These are phyloP conservation scores for Eupelmus urozonus DNA, from an alignment of 2,888 invertebrate species.

Conservation along the genomic window DNA sequence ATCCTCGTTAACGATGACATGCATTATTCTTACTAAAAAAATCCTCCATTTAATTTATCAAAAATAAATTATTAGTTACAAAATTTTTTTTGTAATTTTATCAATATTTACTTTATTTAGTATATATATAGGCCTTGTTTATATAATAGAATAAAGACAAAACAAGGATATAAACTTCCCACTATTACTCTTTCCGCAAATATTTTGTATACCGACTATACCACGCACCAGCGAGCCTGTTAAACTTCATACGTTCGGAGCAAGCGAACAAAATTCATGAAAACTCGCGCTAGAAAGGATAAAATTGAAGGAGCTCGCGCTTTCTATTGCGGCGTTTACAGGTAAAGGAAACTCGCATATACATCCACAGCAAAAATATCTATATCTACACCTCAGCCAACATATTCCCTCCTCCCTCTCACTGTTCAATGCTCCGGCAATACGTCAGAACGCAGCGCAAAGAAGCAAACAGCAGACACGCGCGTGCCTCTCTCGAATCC, in stretches of 20 bases:
- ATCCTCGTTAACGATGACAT: neutral
- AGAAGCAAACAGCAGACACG: constrained; percentile 15
- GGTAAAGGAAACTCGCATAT: neutral
- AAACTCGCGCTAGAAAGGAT: constrained; percentile 42
- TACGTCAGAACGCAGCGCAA: neutral
- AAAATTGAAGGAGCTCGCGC: constrained; percentile 16
- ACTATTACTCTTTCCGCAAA: neutral
- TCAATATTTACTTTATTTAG: neutral
- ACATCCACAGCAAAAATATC: constrained; percentile 7
- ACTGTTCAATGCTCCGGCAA: neutral
- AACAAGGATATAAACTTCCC: too few relatives aligned
- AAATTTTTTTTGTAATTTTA: too few relatives aligned
- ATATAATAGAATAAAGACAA: too few relatives aligned
- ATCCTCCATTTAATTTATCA: neutral
- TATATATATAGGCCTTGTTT: too few relatives aligned
- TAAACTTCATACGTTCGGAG: constrained; percentile 7
- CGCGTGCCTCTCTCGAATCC: neutral
- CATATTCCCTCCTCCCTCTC: neutral
- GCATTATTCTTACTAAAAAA: constrained; percentile 1
- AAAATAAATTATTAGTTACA: too few relatives aligned
- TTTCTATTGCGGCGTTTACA: neutral
- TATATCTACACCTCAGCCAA: too few relatives aligned
- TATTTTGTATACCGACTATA: neutral
- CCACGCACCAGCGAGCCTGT: neutral
- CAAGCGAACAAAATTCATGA: constrained; percentile 37